Evolutionary conservation across 2,113 vertebrate species (phyloP).

Genomic region (Strigops habroptila): DNA sequence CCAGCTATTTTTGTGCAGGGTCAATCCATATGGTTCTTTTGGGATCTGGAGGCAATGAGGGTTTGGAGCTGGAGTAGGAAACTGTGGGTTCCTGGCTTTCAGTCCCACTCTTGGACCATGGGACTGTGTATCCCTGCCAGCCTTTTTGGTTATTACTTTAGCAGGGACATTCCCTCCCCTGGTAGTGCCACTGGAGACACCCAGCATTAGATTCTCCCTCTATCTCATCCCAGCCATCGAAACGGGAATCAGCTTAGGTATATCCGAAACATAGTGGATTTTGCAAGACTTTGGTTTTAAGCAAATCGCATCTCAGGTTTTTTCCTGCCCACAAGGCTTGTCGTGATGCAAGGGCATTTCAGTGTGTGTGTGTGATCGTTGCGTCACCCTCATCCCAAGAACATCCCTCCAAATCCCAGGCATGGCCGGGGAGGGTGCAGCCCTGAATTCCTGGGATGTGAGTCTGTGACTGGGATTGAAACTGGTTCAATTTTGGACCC

Average conservation of each 20-base stretch:
- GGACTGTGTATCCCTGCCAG: neutral
- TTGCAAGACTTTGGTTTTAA: neutral
- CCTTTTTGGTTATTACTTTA: neutral
- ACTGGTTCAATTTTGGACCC: neutral
- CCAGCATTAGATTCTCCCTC: neutral
- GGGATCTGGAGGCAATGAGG: neutral
- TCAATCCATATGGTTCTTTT: rapidly evolving
- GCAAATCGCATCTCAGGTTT: neutral
- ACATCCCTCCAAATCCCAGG: neutral
- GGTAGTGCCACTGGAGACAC: neutral
- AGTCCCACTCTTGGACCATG: rapidly evolving
- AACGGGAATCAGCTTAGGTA: neutral
- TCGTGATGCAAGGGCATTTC: neutral
- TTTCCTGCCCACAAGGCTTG: conserved; percentile 27
- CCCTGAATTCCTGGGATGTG: neutral
- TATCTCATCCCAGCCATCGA: neutral
- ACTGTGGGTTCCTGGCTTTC: neutral
- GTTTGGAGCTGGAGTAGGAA: neutral
- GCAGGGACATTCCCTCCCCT: neutral
- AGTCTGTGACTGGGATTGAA: neutral
- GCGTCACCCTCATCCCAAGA: neutral
- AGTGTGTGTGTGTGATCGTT: neutral
- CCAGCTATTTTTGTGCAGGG: neutral
- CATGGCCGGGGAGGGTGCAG: neutral
- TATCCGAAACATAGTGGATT: neutral